Conservation (phyloP, 2,888 invertebrate species). For the Troides aeacus region DNA sequence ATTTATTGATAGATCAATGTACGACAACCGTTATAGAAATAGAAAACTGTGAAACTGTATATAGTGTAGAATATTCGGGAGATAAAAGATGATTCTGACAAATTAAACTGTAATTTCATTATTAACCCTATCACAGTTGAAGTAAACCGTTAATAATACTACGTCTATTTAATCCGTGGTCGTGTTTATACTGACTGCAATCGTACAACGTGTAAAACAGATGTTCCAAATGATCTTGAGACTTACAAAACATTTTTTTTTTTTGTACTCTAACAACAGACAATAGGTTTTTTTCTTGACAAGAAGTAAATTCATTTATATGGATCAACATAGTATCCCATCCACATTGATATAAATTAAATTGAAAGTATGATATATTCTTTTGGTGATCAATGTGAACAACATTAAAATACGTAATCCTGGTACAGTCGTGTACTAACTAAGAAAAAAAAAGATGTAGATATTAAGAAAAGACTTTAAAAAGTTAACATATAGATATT, state of each 20-base stretch:
- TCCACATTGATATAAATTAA: neutral
- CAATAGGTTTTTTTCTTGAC: neutral
- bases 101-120: slow-evolving; percentile 45
- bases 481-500: no score
- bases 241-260: slow-evolving; percentile 1
- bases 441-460: no score
- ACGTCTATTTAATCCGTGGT: slow-evolving; percentile 14
- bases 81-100: slow-evolving; percentile 52
- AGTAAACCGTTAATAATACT: slow-evolving; percentile 6
- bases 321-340: neutral
- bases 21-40: slow-evolving; percentile 29
- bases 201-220: slow-evolving; percentile 23
- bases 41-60: slow-evolving; percentile 34
- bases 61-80: slow-evolving; percentile 40
- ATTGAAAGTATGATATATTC: neutral
- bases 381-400: neutral
- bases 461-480: no score
- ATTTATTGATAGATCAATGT: slow-evolving; percentile 39
- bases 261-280: neutral
- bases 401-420: no score
- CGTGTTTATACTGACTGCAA: slow-evolving; percentile 8
- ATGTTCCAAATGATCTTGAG: slow-evolving; percentile 15
- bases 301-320: neutral
- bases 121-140: neutral
- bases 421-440: no score